Evolutionary conservation across 2,888 invertebrate genomes (phyloP).

Genomic region (Lithodes maja): DNA sequence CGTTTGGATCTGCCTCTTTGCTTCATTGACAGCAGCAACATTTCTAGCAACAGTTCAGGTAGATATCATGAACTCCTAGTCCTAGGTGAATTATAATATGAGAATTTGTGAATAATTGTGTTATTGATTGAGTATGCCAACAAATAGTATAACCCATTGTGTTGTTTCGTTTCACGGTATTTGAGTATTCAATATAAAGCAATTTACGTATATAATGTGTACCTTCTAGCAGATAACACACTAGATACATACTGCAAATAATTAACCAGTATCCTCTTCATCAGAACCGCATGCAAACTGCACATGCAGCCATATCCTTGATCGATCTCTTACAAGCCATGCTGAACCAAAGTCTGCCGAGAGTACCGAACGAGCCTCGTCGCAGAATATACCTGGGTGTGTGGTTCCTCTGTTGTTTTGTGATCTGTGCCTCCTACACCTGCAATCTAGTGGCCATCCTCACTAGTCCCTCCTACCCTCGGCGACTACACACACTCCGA

Average conservation of each 20-base stretch:
- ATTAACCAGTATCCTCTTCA: too few species aligned
- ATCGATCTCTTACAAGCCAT: neutral
- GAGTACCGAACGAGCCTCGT: neutral
- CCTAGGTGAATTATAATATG: too few species aligned
- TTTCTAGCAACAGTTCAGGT: neutral
- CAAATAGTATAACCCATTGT: too few species aligned
- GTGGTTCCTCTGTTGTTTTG: slow-evolving; percentile 10
- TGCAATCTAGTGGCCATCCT: slow-evolving; percentile 16
- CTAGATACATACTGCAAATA: too few species aligned
- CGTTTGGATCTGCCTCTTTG: neutral
- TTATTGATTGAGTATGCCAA: too few species aligned
- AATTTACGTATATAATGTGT: too few species aligned
- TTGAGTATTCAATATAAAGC: too few species aligned
- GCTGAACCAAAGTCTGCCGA: neutral
- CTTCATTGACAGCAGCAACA: neutral
- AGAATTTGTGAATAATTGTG: too few species aligned
- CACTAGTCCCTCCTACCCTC: slow-evolving; percentile 9
- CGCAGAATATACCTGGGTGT: neutral
- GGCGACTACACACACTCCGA: neutral
- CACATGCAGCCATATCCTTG: neutral
- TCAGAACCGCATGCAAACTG: neutral
- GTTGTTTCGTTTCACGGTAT: too few species aligned
- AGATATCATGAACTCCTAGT: too few species aligned
- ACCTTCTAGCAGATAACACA: too few species aligned
- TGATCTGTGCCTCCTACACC: slow-evolving; percentile 5